phyloP scores from a whole-genome alignment of 2,888 invertebrate species.

The Polietes domitor region DNA sequence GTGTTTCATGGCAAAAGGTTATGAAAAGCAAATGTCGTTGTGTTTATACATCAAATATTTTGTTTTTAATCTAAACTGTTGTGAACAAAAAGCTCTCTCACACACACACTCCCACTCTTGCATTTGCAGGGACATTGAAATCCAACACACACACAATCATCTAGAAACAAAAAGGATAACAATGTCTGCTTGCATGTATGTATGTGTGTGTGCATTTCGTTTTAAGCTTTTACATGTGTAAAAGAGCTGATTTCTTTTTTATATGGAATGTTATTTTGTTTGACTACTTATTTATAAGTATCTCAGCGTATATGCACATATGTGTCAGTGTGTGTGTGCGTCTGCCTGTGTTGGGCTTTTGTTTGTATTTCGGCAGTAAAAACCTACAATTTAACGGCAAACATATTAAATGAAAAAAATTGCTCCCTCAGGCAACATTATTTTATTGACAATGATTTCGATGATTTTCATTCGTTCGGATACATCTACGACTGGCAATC shows the following conservation, averaged over 20 bases:
- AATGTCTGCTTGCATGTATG: neutral
- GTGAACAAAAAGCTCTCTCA: neutral
- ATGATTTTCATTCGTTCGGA: slow-evolving; percentile 51
- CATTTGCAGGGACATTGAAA: neutral
- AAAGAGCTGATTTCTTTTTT: slow-evolving; percentile 13
- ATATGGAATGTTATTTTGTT: neutral
- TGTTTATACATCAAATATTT: slow-evolving; percentile 36
- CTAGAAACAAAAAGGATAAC: neutral
- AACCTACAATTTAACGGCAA: slow-evolving; percentile 64
- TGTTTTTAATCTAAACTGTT: slow-evolving; percentile 35
- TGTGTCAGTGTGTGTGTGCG: slow-evolving; percentile 3
- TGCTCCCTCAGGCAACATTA: slow-evolving; percentile 69
- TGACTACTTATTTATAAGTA: slow-evolving; percentile 25
- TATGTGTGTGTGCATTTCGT: neutral
- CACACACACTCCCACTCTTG: neutral
- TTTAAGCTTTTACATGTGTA: slow-evolving; percentile 43
- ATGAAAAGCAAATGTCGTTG: slow-evolving; percentile 17
- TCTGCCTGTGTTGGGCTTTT: neutral
- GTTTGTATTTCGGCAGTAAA: slow-evolving; percentile 21
- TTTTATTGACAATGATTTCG: slow-evolving; percentile 67
- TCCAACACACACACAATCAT: slow-evolving; percentile 6
- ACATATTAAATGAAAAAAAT: slow-evolving; percentile 68
- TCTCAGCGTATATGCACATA: neutral
- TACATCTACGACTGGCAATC: neutral
- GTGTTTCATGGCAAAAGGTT: slow-evolving; percentile 20